phyloP scores from a whole-genome alignment of 2,113 vertebrate species.

The Octodon degus region DNA sequence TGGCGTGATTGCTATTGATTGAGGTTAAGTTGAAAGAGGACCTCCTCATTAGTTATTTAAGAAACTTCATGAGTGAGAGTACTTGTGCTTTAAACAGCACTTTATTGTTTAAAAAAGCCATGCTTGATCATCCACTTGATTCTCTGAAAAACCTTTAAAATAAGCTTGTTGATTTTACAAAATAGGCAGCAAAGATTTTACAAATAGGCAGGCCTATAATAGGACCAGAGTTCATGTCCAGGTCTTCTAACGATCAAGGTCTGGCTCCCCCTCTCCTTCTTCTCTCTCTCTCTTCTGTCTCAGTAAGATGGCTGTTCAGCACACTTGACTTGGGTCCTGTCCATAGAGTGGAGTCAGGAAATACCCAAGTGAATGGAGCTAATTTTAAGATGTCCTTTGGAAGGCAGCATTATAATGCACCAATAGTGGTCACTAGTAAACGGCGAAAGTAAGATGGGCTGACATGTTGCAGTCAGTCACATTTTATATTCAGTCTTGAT shows the following conservation, averaged over 20 bases:
- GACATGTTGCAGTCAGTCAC: not conserved
- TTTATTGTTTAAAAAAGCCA: conserved; percentile 7
- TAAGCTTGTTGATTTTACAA: not conserved
- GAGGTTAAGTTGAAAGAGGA: not conserved
- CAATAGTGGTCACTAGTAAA: conserved; percentile 5
- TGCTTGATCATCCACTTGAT: conserved; percentile 18
- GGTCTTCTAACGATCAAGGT: not conserved
- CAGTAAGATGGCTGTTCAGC: not conserved
- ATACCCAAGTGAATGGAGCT: not conserved
- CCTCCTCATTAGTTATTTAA: conserved; percentile 29
- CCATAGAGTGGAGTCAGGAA: not conserved
- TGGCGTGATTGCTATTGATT: not conserved
- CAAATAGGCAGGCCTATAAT: too few relatives aligned
- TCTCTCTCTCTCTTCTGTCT: not conserved
- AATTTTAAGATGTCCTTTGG: conserved; percentile 32
- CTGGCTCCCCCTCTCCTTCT: not conserved
- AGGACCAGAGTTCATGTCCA: not conserved
- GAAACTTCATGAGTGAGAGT: conserved; percentile 19
- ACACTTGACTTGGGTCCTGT: not conserved
- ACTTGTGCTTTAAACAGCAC: not conserved
- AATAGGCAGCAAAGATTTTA: too few relatives aligned
- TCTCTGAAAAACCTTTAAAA: conserved; percentile 26
- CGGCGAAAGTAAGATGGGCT: not conserved
- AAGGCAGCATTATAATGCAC: not conserved
- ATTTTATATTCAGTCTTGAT: conserved; percentile 57